Evolutionary conservation across 2,797 vertebrate species (phyloP).

Genomic region (Rallus crepitans): DNA sequence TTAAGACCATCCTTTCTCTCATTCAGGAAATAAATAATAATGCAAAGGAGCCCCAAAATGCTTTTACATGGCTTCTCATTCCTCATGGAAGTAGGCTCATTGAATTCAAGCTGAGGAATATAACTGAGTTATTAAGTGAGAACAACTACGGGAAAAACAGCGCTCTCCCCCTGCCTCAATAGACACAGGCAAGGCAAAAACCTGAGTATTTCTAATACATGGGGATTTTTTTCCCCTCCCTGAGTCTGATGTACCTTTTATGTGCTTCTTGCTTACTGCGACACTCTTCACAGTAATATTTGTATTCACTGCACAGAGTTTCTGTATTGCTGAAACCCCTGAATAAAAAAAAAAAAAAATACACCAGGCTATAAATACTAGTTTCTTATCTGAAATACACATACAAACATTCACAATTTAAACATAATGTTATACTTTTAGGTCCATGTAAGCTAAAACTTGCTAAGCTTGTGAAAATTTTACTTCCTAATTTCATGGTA

Average conservation of each 20-base stretch:
- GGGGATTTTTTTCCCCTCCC: neutral
- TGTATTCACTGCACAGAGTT: slow-evolving; percentile 87
- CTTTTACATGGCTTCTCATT: neutral
- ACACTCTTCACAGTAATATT: slow-evolving; percentile 88
- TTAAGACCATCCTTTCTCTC: neutral
- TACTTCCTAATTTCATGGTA: neutral
- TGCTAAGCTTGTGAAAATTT: neutral
- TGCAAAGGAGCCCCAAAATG: neutral
- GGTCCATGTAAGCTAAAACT: neutral
- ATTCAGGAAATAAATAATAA: neutral
- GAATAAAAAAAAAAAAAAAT: slow-evolving; percentile 11
- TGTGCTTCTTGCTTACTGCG: slow-evolving; percentile 88
- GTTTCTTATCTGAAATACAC: neutral
- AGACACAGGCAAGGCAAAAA: neutral
- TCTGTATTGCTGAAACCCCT: slow-evolving; percentile 89
- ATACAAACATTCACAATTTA: neutral
- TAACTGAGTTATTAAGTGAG: neutral
- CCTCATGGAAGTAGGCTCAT: neutral
- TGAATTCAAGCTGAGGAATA: neutral
- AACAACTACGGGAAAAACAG: neutral
- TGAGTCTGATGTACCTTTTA: slow-evolving; percentile 77
- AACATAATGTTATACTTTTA: neutral
- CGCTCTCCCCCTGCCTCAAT: neutral
- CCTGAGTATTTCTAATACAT: neutral
- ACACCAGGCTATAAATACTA: neutral